A percentile compares a stretch with the other conserved stretches of the same genome.
Conservation (phyloP, 2,797 vertebrate genomes). For the Orestias chungarensis region DNA sequence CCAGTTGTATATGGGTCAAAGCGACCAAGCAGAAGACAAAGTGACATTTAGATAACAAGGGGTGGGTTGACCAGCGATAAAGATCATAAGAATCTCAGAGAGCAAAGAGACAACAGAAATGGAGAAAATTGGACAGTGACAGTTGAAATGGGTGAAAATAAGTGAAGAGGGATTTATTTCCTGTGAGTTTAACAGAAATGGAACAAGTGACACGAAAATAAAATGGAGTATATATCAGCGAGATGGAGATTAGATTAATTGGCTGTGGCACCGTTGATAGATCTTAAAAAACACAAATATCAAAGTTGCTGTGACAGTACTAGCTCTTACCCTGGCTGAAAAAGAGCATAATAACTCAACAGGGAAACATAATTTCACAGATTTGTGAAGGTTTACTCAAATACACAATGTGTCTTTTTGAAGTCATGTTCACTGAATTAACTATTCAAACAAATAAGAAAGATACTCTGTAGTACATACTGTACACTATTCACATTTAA, state of each 20-base stretch:
- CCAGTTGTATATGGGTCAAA: slow-evolving; percentile 71
- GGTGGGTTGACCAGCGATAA: slow-evolving; percentile 47
- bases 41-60: slow-evolving; percentile 62
- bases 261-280: slow-evolving; percentile 43
- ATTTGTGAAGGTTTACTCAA: slow-evolving; percentile 13
- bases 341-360: slow-evolving; percentile 17
- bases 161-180: slow-evolving; percentile 37
- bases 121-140: slow-evolving; percentile 72
- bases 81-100: slow-evolving; percentile 65
- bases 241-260: slow-evolving; percentile 68
- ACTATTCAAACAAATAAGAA: slow-evolving; percentile 39
- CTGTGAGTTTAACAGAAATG: slow-evolving; percentile 59
- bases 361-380: slow-evolving; percentile 11
- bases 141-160: slow-evolving; percentile 55
- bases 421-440: slow-evolving; percentile 25
- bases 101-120: slow-evolving; percentile 62
- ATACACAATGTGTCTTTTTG: slow-evolving; percentile 10
- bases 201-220: slow-evolving; percentile 67
- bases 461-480: slow-evolving; percentile 28
- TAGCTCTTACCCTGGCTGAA: slow-evolving; percentile 16
- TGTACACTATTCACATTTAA: slow-evolving; percentile 57
- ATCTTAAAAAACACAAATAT: slow-evolving; percentile 48
- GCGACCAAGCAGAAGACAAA: slow-evolving; percentile 70
- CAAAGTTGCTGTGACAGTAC: slow-evolving; percentile 48
- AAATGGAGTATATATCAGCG: slow-evolving; percentile 50